Percentiles rank a stretch among this genome's conserved stretches.
phyloP scores from a whole-genome alignment of 35 echinoderm and acorn worm species.

The Apostichopus parvimensis region DNA sequence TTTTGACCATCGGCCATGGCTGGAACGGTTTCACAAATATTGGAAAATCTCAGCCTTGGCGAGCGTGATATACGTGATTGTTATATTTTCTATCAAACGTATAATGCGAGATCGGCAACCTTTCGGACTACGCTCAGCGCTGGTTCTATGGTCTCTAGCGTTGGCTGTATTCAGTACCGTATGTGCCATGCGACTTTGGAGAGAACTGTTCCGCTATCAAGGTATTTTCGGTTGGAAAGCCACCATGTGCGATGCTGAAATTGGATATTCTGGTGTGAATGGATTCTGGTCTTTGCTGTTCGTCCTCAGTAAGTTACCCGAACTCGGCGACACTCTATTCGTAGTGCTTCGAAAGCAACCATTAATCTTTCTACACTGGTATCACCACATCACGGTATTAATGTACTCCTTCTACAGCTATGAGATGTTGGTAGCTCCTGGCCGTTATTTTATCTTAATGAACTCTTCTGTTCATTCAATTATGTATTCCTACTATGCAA shows the following conservation, averaged over 20 bases:
- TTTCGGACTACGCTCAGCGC: slow-evolving; percentile 63
- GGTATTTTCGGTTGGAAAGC: slow-evolving; percentile 74
- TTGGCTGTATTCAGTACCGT: slow-evolving; percentile 90
- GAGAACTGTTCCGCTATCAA: slow-evolving; percentile 60
- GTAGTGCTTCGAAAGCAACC: slow-evolving; percentile 92
- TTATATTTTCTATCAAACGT: slow-evolving; percentile 85
- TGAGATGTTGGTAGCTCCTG: slow-evolving; percentile 69
- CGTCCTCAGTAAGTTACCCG: slow-evolving; percentile 85
- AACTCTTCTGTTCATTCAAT: slow-evolving; percentile 86
- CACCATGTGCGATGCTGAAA: slow-evolving; percentile 82
- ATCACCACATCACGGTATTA: slow-evolving; percentile 93
- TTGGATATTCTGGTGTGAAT: slow-evolving; percentile 77
- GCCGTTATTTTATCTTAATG: slow-evolving; percentile 84
- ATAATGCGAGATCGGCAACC: slow-evolving; percentile 69
- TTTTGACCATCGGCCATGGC: slow-evolving; percentile 71
- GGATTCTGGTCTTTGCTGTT: slow-evolving; percentile 62
- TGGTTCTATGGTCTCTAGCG: slow-evolving; percentile 78
- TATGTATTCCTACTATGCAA: slow-evolving; percentile 96
- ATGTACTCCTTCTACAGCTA: slow-evolving; percentile 87
- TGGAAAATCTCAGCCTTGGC: slow-evolving; percentile 75
- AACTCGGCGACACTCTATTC: slow-evolving; percentile 93
- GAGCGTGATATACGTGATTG: slow-evolving; percentile 76
- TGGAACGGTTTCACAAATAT: slow-evolving; percentile 68
- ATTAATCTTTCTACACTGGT: slow-evolving; percentile 99
- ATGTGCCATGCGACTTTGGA: slow-evolving; percentile 76